These are phyloP conservation scores for Caenorhabditis sulstoni DNA, from an alignment of 2,888 invertebrate genomes.

Conservation along the genomic window DNA sequence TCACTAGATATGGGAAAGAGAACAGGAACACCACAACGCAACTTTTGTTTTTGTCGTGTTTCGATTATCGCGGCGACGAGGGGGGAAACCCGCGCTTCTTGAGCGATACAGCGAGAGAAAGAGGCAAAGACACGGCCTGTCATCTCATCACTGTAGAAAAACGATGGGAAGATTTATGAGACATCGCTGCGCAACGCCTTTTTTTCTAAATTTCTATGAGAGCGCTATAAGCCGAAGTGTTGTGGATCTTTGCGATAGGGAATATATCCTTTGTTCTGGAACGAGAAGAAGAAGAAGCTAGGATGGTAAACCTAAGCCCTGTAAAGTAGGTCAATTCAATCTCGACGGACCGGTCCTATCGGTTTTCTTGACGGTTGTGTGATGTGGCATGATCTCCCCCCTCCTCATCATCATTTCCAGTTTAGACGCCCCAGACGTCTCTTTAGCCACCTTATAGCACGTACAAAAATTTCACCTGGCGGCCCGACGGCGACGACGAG, in stretches of 20 bases:
- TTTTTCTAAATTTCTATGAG: too few relatives aligned
- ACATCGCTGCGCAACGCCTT: neutral
- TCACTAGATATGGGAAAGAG: neutral
- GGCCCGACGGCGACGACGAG: too few relatives aligned
- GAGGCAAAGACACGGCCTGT: neutral
- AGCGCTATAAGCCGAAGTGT: too few relatives aligned
- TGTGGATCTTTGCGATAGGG: too few relatives aligned
- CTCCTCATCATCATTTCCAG: slow-evolving; percentile 48
- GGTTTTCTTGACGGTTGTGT: too few relatives aligned
- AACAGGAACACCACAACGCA: neutral
- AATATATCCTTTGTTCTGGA: too few relatives aligned
- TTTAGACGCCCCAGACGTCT: slow-evolving; percentile 1
- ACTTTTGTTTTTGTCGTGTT: slow-evolving; percentile 3
- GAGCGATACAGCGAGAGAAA: neutral
- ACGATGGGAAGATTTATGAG: neutral
- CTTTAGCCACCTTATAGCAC: neutral
- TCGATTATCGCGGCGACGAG: slow-evolving; percentile 1
- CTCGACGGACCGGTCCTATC: neutral
- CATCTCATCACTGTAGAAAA: neutral
- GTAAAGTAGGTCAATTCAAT: neutral
- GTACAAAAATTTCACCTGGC: slow-evolving; percentile 23
- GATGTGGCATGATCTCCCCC: slow-evolving; percentile 16
- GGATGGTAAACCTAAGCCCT: neutral
- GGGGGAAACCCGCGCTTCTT: too few relatives aligned
- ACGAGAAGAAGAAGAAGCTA: too few relatives aligned